Evolutionary conservation across 1,140 invertebrate genomes (phyloP), one percentile per base, ranked within the genome.

Genomic region (Chironomus tepperi): DNA sequence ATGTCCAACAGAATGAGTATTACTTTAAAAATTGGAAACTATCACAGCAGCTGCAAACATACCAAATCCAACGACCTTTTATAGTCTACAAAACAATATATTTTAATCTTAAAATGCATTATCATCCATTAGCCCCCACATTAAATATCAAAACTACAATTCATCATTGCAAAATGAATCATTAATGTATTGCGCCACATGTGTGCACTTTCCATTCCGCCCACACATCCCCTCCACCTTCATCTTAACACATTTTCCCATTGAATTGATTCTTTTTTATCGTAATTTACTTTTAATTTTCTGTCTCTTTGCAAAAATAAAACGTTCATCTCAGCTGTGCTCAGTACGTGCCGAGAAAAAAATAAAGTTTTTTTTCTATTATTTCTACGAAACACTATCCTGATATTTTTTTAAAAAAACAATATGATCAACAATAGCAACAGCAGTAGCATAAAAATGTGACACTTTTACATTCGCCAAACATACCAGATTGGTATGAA

Each of bases 261-360:
- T 12, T 70, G 24, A 34, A 34, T 34, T 34, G 24, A 34, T 34
- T 34, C 19, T 18, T 18, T 70, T 70, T 70, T 70, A 3, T 70
- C 65, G 16, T 70, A 70, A 70, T 70, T 70, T 70, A 70, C 16
- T 70, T 70, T 70, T 70, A 70, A 70, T 70, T 70, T 70, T 70
- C 65, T 70, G 65, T 70, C 65, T 70, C 18, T 70, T 70, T 70
- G 16, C 65, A 70, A 19, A 21, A 70, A 57, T 57, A 70, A 70
- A 70, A 70, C 65, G 65, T 70, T 70, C 65, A 18, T 70, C 16
- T 70, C 65, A 70, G 65, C 65, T 70, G 65, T 70, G 65, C 65
- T 18, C 18, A 70, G 65, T 70, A 70, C 65, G 65, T 70, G 65
- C 65, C 18, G 9, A 7, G 7, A 5, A 18, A 70, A 70, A 70